Conservation (phyloP, 2,888 invertebrate species). For the Slavum lentiscoides region DNA sequence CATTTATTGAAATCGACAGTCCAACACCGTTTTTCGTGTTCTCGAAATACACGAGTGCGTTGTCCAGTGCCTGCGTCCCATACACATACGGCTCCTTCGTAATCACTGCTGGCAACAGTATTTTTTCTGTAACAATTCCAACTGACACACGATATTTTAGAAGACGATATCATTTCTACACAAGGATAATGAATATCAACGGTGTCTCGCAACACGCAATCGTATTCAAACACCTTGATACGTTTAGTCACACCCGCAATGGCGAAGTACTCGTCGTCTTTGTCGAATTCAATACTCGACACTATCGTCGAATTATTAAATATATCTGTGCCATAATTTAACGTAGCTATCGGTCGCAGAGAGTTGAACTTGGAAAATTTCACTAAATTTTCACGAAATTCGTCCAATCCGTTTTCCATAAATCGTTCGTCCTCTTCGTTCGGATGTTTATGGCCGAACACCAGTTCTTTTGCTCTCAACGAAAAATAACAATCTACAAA, state of each 20-base stretch:
- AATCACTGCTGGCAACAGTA: conserved; percentile 87
- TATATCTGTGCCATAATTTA: conserved; percentile 87
- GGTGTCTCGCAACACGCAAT: conserved; percentile 78
- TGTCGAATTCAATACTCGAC: conserved; percentile 93
- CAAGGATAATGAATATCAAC: conserved; percentile 92
- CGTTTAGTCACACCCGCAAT: conserved; percentile 94
- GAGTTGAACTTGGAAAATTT: conserved; percentile 82
- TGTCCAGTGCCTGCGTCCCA: conserved; percentile 87
- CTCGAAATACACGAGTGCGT: conserved; percentile 75
- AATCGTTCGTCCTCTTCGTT: conserved; percentile 54
- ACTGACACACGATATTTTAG: conserved; percentile 91
- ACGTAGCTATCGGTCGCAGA: conserved; percentile 78
- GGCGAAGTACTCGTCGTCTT: conserved; percentile 93
- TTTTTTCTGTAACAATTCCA: conserved; percentile 92
- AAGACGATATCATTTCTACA: conserved; percentile 86
- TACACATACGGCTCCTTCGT: conserved; percentile 89
- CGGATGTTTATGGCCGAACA: conserved; percentile 63
- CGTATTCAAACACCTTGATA: conserved; percentile 91
- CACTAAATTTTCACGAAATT: conserved; percentile 82
- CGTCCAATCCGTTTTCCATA: conserved; percentile 65
- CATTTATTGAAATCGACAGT: conserved; percentile 92
- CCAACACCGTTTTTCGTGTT: conserved; percentile 95
- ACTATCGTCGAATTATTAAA: conserved; percentile 85
- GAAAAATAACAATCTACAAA: conserved; percentile 85
- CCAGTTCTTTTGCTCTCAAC: conserved; percentile 73